A percentile compares a stretch with the other conserved stretches of the same genome.
Evolutionary conservation across 1,140 invertebrate genomes (phyloP).

Genomic region (Saccostrea cuccullata): DNA sequence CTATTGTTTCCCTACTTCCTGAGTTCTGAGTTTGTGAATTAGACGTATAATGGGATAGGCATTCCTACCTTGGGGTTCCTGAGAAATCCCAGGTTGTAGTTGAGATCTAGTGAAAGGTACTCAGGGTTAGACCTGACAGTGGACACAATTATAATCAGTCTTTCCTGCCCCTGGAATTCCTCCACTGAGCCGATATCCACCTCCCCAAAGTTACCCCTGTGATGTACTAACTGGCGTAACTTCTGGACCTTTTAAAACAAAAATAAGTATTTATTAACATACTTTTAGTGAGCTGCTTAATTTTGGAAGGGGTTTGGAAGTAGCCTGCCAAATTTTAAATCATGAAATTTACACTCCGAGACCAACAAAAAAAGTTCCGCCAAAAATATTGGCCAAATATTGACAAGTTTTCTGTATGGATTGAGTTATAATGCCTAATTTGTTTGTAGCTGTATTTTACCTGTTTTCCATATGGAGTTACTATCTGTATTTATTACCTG

Average conservation of each 20-base stretch:
- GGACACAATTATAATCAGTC: constrained; percentile 90
- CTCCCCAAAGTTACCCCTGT: constrained; percentile 75
- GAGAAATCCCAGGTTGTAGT: constrained; percentile 74
- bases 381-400: too few species aligned
- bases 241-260: constrained; percentile 83
- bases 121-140: constrained; percentile 84
- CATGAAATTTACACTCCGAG: too few species aligned
- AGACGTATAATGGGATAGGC: too few species aligned
- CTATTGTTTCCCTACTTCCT: too few species aligned
- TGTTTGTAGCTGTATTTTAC: too few species aligned
- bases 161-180: constrained; percentile 97
- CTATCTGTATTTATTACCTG: constrained; percentile 82
- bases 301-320: not conserved
- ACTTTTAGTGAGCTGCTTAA: too few species aligned
- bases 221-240: constrained; percentile 83
- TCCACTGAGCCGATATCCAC: constrained; percentile 93
- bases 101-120: constrained; percentile 66
- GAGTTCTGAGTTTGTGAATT: too few species aligned
- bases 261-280: not conserved
- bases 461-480: too few species aligned
- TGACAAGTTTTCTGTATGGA: too few species aligned
- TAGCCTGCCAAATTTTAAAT: not conserved
- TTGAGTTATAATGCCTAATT: too few species aligned
- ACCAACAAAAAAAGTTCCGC: too few species aligned
- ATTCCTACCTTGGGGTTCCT: constrained; percentile 73